phyloP scores from a whole-genome alignment of 2,797 vertebrate species.

The Gobio occitaniae region DNA sequence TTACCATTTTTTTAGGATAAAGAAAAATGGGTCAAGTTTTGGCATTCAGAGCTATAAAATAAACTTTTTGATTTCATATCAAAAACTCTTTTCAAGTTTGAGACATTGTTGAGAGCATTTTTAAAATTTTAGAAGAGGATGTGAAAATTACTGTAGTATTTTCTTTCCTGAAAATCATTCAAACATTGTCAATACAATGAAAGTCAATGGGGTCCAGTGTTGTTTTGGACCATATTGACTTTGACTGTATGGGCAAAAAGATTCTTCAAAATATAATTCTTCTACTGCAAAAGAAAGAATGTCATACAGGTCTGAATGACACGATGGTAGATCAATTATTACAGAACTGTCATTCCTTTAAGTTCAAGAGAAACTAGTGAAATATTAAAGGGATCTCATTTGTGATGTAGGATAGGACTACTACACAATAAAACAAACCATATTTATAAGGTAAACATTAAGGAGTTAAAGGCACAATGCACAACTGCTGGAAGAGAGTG shows the following conservation, averaged over 20 bases:
- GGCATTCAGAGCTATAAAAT: background rate
- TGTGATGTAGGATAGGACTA: background rate
- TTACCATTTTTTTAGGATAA: background rate
- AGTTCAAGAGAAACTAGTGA: background rate
- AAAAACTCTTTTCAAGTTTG: background rate
- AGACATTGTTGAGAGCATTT: background rate
- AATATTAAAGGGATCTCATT: background rate
- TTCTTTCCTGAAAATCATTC: background rate
- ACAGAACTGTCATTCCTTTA: background rate
- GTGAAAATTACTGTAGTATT: background rate
- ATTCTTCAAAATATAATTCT: background rate
- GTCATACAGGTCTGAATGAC: background rate
- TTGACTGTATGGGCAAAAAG: background rate
- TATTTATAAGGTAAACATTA: background rate
- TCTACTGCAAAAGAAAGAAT: background rate
- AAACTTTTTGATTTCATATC: background rate
- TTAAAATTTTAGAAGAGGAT: background rate
- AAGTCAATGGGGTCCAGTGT: background rate
- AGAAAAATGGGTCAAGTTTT: background rate
- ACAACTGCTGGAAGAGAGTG: constrained; percentile 13
- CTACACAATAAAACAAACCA: background rate
- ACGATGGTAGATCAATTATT: background rate
- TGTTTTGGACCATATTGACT: background rate
- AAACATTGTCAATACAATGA: background rate
- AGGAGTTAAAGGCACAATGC: constrained; percentile 2